Evolutionary conservation across 2,113 vertebrate species (phyloP), one percentile per base, ranked within the genome.

Genomic region (Nanorana parkeri): DNA sequence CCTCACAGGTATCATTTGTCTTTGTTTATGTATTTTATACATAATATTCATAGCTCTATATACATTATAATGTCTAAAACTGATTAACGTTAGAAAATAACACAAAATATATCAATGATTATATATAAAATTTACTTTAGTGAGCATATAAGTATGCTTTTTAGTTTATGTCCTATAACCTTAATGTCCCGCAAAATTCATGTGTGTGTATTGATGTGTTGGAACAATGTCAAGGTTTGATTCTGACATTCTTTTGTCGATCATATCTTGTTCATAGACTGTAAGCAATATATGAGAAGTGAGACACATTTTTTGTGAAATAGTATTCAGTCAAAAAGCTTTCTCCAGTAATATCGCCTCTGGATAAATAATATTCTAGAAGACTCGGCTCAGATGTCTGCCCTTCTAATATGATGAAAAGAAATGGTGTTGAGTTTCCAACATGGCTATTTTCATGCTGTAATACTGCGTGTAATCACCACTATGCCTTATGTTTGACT

Each of bases 331-430:
- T 41, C 23, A 47, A 26, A 68, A 54, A 60, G 51, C 64, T 58
- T 78, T 56, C 41, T 51, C 29, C 54, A 13, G 28, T 79, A 68
- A 60, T 79, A 60, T 79, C 47, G 77, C 77, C 66, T 26, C 52
- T 41, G 63, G 47, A 56, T 54, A 63, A 78, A 21, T 54, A 51
- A 78, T 66, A 29, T 54, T 29, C 64, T 66, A 29, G 77, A 65
- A 79, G 29, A 17, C 52, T 21, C 20, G 28, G 51, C 77, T 68
- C 65, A 41, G 26, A 67, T 79, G 54, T 68, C 52, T 56, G 63
- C 64, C 21, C 20, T 55, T 36, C 29, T 36, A 29, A 41, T 55
- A 17, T 73, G 54, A 73, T 73, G 71, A 58, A 56, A 73, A 47
- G 47, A 65, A 68, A 17, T 68, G 11, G 61, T 47, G 75, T 61